These are phyloP conservation scores for Venustoraphidia nigricollis DNA, from an alignment of 2,888 invertebrate species.

Conservation along the genomic window DNA sequence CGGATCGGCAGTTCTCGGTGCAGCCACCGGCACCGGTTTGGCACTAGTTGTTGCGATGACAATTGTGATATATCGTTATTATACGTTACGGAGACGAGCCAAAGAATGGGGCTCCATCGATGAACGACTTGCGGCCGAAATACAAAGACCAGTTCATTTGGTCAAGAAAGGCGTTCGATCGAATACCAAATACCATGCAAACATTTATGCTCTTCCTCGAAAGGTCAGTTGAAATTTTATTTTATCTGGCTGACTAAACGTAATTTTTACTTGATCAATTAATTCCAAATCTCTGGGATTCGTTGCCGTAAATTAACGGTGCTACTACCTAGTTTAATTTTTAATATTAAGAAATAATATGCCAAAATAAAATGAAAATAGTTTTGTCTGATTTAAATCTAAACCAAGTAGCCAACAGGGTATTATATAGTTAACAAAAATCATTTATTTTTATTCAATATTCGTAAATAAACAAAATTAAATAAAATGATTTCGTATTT, in stretches of 20 bases:
- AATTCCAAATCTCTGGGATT: too few relatives aligned
- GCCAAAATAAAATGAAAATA: too few relatives aligned
- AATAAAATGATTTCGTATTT: too few relatives aligned
- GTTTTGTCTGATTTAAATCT: too few relatives aligned
- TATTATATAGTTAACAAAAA: too few relatives aligned
- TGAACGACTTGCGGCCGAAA: slow-evolving; percentile 12
- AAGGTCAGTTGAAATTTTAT: slow-evolving; percentile 16
- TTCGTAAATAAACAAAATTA: too few relatives aligned
- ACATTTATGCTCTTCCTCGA: slow-evolving; percentile 18
- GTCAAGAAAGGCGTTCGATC: not conserved
- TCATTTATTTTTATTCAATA: too few relatives aligned
- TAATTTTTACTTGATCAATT: too few relatives aligned
- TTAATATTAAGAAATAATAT: too few relatives aligned
- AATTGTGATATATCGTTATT: slow-evolving; percentile 49
- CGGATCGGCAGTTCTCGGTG: slow-evolving; percentile 49
- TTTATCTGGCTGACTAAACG: not conserved
- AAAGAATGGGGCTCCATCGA: slow-evolving; percentile 39
- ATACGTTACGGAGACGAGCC: slow-evolving; percentile 36
- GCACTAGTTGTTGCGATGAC: slow-evolving; percentile 49
- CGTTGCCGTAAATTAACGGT: too few relatives aligned
- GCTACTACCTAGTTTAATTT: too few relatives aligned
- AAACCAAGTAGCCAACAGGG: too few relatives aligned
- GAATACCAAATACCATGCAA: not conserved
- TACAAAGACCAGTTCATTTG: not conserved
- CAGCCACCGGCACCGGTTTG: slow-evolving; percentile 48